Base-by-base conservation (phyloP, 2,888 invertebrate genomes). In the Scaptomyza tumidula region DNA sequence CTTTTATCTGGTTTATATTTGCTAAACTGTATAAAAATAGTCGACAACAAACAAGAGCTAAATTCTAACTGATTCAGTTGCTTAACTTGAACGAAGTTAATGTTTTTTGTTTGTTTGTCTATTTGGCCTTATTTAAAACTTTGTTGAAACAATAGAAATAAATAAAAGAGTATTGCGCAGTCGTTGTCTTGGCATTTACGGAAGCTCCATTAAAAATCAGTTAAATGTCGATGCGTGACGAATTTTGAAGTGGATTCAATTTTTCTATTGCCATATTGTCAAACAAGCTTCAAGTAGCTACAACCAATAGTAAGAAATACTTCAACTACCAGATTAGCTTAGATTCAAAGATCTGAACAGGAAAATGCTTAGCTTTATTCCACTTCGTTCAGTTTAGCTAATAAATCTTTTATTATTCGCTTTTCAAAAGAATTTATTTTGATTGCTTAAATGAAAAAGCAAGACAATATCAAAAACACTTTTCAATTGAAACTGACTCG, bases 381-480 rank as follows among this genome's bases (percentile, higher is more conserved):
- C 6, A n/a, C 29, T 29, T 29, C 24, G 24, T 29, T 29, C 7
- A 29, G 29, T 7, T 7, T 7, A 29, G 7, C 29, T 1, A 29
- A 29, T 29, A 29, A 29, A 29, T 29, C 29, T 29, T 7, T 7
- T 3, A 24, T 24, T 24, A 3, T 24, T 24, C 5, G 24, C 24
- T 24, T 24, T 24, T 24, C 5, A 29, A 11, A 6, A 29, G n/a
- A 35, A 49, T 49, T 13, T 29, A 13, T 48, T n/a, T 76, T 57
- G 49, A 80, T 80, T 67, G 68, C 43, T 31, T 48, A 13, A 46
- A 71, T 50, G 7, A 54, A 79, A 56, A 16, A n/a, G 52, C 24
- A 6, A 24, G 37, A 35, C 13, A 14, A 24, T 41, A 50, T 14
- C 33, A 37, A 52, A 44, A 11, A 13, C 3, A 16, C 16, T 33